Base-by-base conservation (phyloP, 1,140 invertebrate genomes). In the Drosophila rhopaloa region DNA sequence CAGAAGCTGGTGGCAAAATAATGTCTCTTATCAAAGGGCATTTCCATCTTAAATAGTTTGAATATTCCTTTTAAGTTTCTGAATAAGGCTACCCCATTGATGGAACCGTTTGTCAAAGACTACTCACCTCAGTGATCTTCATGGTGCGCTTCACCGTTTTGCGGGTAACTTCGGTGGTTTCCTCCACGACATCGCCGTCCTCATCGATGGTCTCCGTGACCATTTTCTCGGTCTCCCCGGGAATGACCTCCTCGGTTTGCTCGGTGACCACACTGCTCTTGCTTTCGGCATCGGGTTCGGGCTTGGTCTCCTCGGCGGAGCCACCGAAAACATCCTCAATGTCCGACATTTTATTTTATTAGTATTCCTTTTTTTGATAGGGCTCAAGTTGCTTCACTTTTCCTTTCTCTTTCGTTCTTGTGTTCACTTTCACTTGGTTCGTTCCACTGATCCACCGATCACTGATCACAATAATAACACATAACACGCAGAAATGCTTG, bases 41-140 rank as follows among this genome's bases (percentile, higher is more conserved):
- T 19, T 2, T 19, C 19, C 19, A 16, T n/a, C 16, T 16, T 1
- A 19, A 19, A 24, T 24, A 24, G 2, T 24, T 24, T 24, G 24
- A 24, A 24, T 24, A 0, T 24, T 24, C 24, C 24, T 24, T 0
- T 0, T 24, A 24, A 3, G 4, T 24, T 24, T 24, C 24, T 24
- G 16, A 13, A 44, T 44, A 19, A 44, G 2, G 3, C 3, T 5
- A 5, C 0, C 3, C 14, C 8, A 5, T 47, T 2, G 5, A 47
- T 47, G 37, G 48, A 7, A 51, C 37, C 2, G 44, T 3, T 16
- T n/a, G 1, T 10, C 7, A 14, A 1, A 14, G 13, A 14, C 5
- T 1, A 90, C 91, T 88, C 43, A 91, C 91, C 91, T 92, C 91
- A 51, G 91, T 92, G 43, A 92, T 92, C 86, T 92, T 92, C 91